Evolutionary conservation across 2,797 vertebrate species (phyloP).

Genomic region (Delichon dasypus): DNA sequence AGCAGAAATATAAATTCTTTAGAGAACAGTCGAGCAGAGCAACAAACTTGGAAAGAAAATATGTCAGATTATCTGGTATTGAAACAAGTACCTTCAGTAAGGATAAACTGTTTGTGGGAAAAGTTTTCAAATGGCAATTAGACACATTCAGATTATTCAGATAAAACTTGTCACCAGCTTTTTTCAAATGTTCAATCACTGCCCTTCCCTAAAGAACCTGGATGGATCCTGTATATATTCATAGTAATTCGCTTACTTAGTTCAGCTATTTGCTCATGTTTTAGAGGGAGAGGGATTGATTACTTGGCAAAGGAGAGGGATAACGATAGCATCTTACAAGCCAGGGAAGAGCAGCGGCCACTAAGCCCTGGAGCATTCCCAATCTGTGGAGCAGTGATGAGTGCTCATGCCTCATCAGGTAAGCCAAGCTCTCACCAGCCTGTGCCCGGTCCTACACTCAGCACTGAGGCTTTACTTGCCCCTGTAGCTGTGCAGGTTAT

Average conservation of each 20-base stretch:
- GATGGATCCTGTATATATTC: background rate
- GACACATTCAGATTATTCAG: background rate
- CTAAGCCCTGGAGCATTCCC: background rate
- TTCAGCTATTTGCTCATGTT: background rate
- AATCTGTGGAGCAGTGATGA: rapidly evolving
- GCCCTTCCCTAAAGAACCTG: background rate
- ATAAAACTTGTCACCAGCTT: background rate
- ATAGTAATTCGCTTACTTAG: background rate
- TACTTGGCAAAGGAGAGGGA: background rate
- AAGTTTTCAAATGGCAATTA: background rate
- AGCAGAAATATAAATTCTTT: background rate
- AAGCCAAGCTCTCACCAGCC: background rate
- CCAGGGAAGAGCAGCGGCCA: background rate
- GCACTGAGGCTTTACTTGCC: background rate
- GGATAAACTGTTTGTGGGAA: background rate
- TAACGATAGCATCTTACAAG: background rate
- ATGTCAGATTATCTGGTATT: background rate
- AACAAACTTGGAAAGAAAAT: background rate
- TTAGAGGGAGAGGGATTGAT: background rate
- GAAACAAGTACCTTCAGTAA: background rate
- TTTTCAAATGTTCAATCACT: background rate
- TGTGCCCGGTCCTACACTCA: background rate
- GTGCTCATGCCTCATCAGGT: rapidly evolving
- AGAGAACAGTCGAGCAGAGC: background rate
- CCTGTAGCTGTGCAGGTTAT: background rate